These are phyloP conservation scores for Corynorhinus townsendii DNA, from an alignment of 2,113 vertebrate species.

Conservation along the genomic window DNA sequence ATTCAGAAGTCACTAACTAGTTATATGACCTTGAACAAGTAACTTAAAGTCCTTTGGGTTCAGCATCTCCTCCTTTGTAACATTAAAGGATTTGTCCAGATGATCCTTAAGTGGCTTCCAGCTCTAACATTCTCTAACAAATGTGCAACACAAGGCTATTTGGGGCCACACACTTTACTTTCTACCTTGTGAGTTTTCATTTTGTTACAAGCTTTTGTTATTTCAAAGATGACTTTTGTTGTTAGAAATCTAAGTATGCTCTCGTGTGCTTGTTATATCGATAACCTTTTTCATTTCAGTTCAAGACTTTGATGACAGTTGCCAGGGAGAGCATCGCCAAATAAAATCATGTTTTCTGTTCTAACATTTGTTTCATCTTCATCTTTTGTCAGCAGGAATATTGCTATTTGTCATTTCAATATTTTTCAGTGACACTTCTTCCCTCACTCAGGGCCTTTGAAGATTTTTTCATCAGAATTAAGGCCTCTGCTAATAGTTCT, in stretches of 20 bases:
- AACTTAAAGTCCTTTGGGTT: neutral
- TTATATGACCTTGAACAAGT: constrained; percentile 43
- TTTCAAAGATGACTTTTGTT: constrained; percentile 48
- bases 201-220: constrained; percentile 42
- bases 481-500: constrained; percentile 16
- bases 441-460: constrained; percentile 41
- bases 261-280: constrained; percentile 17
- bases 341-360: constrained; percentile 52
- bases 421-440: constrained; percentile 14
- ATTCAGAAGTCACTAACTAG: neutral
- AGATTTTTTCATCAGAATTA: constrained; percentile 32
- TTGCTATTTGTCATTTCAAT: constrained; percentile 43
- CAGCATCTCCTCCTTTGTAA: neutral
- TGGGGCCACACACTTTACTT: neutral
- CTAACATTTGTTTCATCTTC: constrained; percentile 55
- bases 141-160: neutral
- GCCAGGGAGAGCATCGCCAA: constrained; percentile 32
- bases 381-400: constrained; percentile 54
- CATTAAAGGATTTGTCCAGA: neutral
- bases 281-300: constrained; percentile 40
- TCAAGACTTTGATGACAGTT: constrained; percentile 46
- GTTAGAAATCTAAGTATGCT: constrained; percentile 43
- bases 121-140: neutral
- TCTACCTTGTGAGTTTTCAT: constrained; percentile 21
- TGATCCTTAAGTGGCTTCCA: neutral